Evolutionary conservation across 2,797 vertebrate genomes (phyloP).

Genomic region (Hydrocynus forskahlii): DNA sequence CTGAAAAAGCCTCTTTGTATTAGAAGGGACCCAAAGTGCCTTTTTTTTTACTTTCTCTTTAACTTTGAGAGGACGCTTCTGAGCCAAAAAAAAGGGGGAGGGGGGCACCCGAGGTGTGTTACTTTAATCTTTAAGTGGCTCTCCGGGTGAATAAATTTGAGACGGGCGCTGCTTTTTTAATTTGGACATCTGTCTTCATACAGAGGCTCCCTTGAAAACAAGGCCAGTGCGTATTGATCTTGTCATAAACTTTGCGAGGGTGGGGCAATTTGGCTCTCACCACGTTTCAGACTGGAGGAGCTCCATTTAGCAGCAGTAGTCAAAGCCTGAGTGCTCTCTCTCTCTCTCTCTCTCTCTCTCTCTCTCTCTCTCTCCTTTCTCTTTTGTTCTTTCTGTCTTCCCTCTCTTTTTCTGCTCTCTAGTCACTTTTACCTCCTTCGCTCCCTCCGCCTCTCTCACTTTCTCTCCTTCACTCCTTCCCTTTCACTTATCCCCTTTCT

Average conservation of each 20-base stretch:
- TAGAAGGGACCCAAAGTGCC: conserved; percentile 25
- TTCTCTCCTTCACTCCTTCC: background rate
- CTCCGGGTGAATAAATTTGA: conserved; percentile 28
- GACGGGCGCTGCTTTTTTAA: conserved; percentile 55
- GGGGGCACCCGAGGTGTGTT: background rate
- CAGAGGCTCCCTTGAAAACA: conserved; percentile 43
- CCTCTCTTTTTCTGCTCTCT: background rate
- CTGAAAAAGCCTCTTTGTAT: conserved; percentile 33
- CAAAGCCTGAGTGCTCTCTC: conserved; percentile 1
- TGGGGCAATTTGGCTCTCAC: conserved; percentile 53
- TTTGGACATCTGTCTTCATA: conserved; percentile 61
- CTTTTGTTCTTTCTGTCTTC: background rate
- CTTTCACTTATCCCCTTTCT: background rate
- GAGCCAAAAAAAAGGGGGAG: background rate
- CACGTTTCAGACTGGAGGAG: conserved; percentile 40
- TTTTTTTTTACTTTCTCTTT: conserved; percentile 37
- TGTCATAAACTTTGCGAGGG: conserved; percentile 57
- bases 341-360: background rate
- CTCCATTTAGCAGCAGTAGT: conserved; percentile 56
- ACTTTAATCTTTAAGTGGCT: conserved; percentile 27
- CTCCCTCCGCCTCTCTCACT: background rate
- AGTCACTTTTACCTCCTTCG: no score
- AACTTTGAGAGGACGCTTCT: conserved; percentile 27
- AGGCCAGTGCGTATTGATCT: conserved; percentile 61
- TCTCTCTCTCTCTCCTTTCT: background rate